Evolutionary conservation across 2,113 vertebrate species (phyloP).

Genomic region (Pitta sordida): DNA sequence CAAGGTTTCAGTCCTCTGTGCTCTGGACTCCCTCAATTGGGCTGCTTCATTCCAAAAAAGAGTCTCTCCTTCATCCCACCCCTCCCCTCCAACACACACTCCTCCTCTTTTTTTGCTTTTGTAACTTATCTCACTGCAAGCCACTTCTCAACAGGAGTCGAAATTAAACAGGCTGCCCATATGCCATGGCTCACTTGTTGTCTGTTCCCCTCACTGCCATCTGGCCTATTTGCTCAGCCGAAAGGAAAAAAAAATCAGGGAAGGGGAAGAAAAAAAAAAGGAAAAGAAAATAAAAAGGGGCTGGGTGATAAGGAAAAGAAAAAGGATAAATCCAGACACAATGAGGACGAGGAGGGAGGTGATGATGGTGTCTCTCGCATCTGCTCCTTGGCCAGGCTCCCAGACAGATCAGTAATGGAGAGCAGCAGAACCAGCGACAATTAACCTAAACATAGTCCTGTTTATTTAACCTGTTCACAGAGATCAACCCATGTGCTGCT

Average conservation of each 20-base stretch:
- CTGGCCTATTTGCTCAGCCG: constrained; percentile 93
- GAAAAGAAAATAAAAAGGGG: neutral
- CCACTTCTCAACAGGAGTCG: constrained; percentile 88
- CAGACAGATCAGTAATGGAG: constrained; percentile 78
- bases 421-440: constrained; percentile 85
- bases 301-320: neutral
- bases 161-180: constrained; percentile 99
- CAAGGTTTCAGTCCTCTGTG: neutral
- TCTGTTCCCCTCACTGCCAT: constrained; percentile 91
- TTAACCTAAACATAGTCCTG: constrained; percentile 88
- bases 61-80: constrained; percentile 36
- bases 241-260: neutral
- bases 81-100: neutral
- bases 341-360: constrained; percentile 73
- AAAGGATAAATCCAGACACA: constrained; percentile 71
- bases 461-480: constrained; percentile 93
- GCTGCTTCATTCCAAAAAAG: constrained; percentile 41
- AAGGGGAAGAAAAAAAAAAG: neutral
- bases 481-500: constrained; percentile 68
- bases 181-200: constrained; percentile 95
- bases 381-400: constrained; percentile 86
- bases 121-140: constrained; percentile 77
- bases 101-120: constrained; percentile 70
- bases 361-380: constrained; percentile 75
- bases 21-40: neutral